Conservation (phyloP, 37 sponge, comb jelly and placozoan species). For the Aplysina aerophoba region DNA sequence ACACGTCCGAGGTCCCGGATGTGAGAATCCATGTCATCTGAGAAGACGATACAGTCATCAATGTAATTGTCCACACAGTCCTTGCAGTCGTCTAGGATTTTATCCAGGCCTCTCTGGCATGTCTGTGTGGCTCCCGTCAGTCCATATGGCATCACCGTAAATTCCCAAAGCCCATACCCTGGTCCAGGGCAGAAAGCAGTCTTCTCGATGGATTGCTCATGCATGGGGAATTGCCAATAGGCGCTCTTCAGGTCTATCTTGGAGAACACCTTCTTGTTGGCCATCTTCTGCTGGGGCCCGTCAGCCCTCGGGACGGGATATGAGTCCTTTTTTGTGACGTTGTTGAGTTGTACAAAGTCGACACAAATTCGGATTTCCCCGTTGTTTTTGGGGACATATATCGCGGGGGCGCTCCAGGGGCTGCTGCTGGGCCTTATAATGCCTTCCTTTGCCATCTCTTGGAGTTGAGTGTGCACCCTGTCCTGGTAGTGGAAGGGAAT, state of each 20-base stretch:
- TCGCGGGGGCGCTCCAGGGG: background rate
- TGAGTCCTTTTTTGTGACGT: constrained; percentile 8
- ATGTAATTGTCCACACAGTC: constrained; percentile 5
- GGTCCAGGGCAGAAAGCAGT: constrained; percentile 32
- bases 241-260: constrained; percentile 5
- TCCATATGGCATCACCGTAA: constrained; percentile 35
- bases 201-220: background rate
- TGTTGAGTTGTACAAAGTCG: constrained; percentile 24
- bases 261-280: background rate
- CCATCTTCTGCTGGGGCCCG: constrained; percentile 13
- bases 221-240: constrained; percentile 28
- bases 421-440: constrained; percentile 1
- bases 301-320: constrained; percentile 21
- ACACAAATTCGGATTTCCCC: constrained; percentile 23
- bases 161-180: constrained; percentile 33
- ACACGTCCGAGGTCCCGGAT: background rate
- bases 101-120: constrained; percentile 15
- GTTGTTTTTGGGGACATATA: background rate
- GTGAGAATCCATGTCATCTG: constrained; percentile 5
- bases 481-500: constrained; percentile 28
- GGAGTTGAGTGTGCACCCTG: background rate
- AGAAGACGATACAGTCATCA: constrained; percentile 2
- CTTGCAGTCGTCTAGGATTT: constrained; percentile 22
- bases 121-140: constrained; percentile 32
- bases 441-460: background rate